phyloP scores from a whole-genome alignment of 1,140 invertebrate species.

The Drosophila serrata region DNA sequence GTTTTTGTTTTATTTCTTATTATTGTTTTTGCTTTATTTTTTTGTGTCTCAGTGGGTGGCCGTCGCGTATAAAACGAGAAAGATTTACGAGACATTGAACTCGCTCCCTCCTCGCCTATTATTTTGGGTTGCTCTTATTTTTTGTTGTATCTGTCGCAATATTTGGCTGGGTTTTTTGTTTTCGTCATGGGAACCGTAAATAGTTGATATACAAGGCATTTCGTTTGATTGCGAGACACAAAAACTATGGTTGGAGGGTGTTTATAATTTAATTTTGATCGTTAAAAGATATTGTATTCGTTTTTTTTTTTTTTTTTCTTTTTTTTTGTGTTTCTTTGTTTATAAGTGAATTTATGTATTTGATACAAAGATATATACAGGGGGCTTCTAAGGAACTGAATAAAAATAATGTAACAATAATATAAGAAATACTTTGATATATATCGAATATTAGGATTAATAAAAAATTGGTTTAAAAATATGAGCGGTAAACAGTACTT shows the following conservation, averaged over 20 bases:
- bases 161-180: conserved; percentile 27
- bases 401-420: too few relatives aligned
- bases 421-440: too few relatives aligned
- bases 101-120: conserved; percentile 8
- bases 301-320: not conserved
- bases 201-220: conserved; percentile 21
- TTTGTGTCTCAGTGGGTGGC: conserved; percentile 12
- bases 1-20: not conserved
- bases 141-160: conserved; percentile 13
- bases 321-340: not conserved
- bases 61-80: conserved; percentile 33
- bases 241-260: not conserved
- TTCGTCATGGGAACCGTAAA: conserved; percentile 29
- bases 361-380: not conserved
- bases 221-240: conserved; percentile 11
- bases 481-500: too few relatives aligned
- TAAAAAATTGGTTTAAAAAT: too few relatives aligned
- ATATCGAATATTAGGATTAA: too few relatives aligned
- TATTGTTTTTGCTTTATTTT: too few relatives aligned
- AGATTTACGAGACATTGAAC: conserved; percentile 73
- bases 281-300: not conserved
- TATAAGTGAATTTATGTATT: not conserved
- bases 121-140: not conserved
- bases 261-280: conserved; percentile 15
- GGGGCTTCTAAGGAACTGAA: not conserved